phyloP scores from a whole-genome alignment of 2,113 vertebrate species.

The Erpornis zantholeuca region DNA sequence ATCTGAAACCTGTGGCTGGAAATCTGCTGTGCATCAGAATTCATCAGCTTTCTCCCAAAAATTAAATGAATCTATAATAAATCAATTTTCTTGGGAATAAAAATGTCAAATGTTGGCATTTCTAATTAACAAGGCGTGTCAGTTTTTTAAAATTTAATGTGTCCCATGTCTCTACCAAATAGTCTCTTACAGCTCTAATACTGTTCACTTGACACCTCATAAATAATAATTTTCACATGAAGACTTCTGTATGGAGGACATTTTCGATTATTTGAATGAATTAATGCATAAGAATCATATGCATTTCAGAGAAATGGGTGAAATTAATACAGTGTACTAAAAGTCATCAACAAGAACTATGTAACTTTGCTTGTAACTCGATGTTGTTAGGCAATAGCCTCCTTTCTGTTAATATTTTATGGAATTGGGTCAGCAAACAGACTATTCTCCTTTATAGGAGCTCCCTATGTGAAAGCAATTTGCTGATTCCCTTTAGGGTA shows the following conservation, averaged over 20 bases:
- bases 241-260: neutral
- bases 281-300: neutral
- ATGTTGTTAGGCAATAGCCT: neutral
- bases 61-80: slow-evolving; percentile 8
- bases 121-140: neutral
- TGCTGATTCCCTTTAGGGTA: neutral
- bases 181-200: neutral
- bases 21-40: neutral
- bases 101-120: slow-evolving; percentile 9
- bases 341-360: neutral
- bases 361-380: neutral
- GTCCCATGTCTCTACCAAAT: neutral
- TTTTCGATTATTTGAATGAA: neutral
- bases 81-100: neutral
- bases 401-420: neutral
- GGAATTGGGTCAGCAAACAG: neutral
- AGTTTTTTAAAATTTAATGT: neutral
- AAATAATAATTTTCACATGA: slow-evolving; percentile 40
- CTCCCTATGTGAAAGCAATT: neutral
- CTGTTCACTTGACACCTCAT: slow-evolving; percentile 1
- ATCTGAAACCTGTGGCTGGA: neutral
- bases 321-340: neutral
- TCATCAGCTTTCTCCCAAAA: neutral
- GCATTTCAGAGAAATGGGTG: neutral
- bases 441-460: neutral